Conservation (phyloP, 1,140 invertebrate species). For the Metopolophium dirhodum region DNA sequence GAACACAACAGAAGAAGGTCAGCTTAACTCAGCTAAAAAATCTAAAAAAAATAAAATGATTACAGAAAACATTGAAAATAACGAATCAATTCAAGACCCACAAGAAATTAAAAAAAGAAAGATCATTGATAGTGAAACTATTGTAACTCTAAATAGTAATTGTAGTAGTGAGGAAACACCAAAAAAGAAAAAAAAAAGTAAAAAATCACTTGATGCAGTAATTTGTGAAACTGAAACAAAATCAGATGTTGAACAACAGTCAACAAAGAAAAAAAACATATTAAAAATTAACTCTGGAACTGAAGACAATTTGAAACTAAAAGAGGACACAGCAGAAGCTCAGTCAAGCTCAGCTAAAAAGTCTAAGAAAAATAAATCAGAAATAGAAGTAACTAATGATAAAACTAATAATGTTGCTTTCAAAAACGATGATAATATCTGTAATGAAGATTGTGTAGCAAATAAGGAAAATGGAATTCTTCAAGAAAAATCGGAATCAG, state of each 20-base stretch:
- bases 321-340: constrained; percentile 7
- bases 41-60: background rate
- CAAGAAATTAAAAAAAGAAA: background rate
- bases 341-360: background rate
- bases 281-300: constrained; percentile 57
- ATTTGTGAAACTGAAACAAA: background rate
- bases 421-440: background rate
- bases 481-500: background rate
- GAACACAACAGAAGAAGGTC: background rate
- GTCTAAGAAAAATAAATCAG: background rate
- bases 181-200: background rate
- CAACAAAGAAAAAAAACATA: background rate
- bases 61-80: background rate
- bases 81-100: background rate
- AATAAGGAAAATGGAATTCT: constrained; percentile 46
- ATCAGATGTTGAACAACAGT: background rate
- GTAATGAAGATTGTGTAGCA: background rate
- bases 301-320: constrained; percentile 25
- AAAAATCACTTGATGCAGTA: background rate
- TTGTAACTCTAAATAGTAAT: background rate
- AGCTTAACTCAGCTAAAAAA: background rate
- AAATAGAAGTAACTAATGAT: background rate
- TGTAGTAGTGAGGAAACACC: background rate
- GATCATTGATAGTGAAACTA: background rate
- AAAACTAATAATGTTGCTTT: background rate